These are phyloP conservation scores for Euwallacea similis DNA, from an alignment of 1,140 invertebrate genomes.

Conservation along the genomic window DNA sequence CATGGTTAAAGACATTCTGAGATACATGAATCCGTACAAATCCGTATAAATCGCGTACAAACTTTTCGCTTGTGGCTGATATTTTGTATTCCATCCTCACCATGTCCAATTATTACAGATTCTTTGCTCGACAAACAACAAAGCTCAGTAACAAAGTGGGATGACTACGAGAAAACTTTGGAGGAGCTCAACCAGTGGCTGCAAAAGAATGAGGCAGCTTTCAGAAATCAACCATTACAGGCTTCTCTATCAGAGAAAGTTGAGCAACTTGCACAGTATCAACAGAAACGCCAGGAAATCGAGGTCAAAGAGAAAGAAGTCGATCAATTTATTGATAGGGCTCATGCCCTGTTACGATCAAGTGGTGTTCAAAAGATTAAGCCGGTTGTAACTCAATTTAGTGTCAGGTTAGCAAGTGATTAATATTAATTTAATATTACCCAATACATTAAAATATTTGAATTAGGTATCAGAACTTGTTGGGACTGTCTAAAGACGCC, in stretches of 20 bases:
- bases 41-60: too few species aligned
- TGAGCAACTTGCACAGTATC: slow-evolving; percentile 70
- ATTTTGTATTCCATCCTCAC: neutral
- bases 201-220: slow-evolving; percentile 75
- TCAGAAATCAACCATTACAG: slow-evolving; percentile 83
- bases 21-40: too few species aligned
- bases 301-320: slow-evolving; percentile 77
- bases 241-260: slow-evolving; percentile 81
- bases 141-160: slow-evolving; percentile 78
- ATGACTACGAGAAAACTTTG: slow-evolving; percentile 80
- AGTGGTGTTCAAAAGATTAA: slow-evolving; percentile 85
- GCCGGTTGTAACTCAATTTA: slow-evolving; percentile 85
- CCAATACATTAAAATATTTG: neutral
- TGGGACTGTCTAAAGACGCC: slow-evolving; percentile 82
- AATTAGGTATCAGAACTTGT: slow-evolving; percentile 75
- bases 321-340: slow-evolving; percentile 86
- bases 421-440: neutral
- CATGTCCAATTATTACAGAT: slow-evolving; percentile 50
- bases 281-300: slow-evolving; percentile 74
- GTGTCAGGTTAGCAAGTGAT: slow-evolving; percentile 60
- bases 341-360: slow-evolving; percentile 81
- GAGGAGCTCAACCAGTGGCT: slow-evolving; percentile 85
- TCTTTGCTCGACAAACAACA: slow-evolving; percentile 70
- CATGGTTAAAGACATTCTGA: too few species aligned
- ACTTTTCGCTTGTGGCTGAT: slow-evolving; percentile 4